Evolutionary conservation across 2,797 vertebrate species (phyloP).

Genomic region (Todus mexicanus): DNA sequence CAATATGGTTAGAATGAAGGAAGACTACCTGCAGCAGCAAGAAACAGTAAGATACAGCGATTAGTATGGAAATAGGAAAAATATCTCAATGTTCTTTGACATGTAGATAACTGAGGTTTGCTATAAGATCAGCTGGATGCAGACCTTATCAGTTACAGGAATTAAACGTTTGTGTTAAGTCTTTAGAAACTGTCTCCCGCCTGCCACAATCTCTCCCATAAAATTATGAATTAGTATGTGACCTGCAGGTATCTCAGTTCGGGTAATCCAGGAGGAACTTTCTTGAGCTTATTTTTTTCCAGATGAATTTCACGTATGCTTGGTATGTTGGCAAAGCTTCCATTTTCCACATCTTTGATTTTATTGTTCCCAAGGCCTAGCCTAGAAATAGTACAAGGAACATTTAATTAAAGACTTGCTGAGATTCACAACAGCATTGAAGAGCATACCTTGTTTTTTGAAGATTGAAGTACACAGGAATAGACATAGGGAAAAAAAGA

Average conservation of each 20-base stretch:
- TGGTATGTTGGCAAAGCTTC: constrained; percentile 85
- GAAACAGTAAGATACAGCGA: neutral
- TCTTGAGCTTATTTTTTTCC: constrained; percentile 92
- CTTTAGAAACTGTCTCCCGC: neutral
- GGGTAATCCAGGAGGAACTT: constrained; percentile 86
- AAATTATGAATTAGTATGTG: neutral
- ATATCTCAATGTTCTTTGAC: neutral
- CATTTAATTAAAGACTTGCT: neutral
- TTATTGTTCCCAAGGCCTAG: constrained; percentile 91
- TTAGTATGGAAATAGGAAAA: neutral
- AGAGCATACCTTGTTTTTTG: neutral
- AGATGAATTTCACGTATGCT: constrained; percentile 89
- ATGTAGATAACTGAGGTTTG: neutral
- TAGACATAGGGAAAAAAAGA: neutral
- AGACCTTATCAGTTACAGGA: neutral
- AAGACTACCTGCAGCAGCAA: constrained; percentile 83
- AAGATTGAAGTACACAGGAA: neutral
- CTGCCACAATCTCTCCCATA: neutral
- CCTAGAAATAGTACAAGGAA: constrained; percentile 73
- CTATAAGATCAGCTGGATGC: neutral
- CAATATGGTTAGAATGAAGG: constrained; percentile 92
- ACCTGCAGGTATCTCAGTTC: constrained; percentile 93
- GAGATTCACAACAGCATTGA: neutral
- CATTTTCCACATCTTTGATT: constrained; percentile 94
- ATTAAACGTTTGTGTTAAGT: neutral